Evolutionary conservation across 2,797 vertebrate genomes (phyloP), one percentile per base, ranked within the genome.

Genomic region (Myiothlypis coronata): DNA sequence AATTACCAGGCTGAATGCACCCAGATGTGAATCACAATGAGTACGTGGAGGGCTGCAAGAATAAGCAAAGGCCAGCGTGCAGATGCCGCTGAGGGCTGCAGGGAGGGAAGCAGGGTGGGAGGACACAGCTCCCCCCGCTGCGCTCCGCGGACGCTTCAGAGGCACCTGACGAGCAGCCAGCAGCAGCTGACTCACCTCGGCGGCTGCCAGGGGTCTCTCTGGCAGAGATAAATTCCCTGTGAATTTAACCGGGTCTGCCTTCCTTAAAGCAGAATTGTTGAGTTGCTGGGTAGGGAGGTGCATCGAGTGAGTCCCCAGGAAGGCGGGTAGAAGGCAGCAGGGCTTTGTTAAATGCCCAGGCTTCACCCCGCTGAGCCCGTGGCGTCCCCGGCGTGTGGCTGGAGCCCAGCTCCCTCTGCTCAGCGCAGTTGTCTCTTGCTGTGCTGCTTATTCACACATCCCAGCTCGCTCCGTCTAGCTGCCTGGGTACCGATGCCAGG

Each of bases 391-490:
- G 59, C 14, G 4, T 3, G 44, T 70, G 76, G 84, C 85, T 85
- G 74, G 67, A 91, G 89, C 87, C 69, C 67, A 83, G 83, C 91
- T 94, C 71, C n/a, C 56, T 70, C 83, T 15, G 41, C 50, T 90
- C 67, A 3, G 86, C 12, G 2, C 65, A 44, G 63, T 70, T 39
- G 9, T 70, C 70, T 90, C 80, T 82, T 83, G 86, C 84, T 60
- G 93, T 71, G 93, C 81, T 83, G 82, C 95, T 96, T 89, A 39
- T 94, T 96, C 95, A 92, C 85, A 89, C 86, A 81, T 91, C 95
- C 72, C 88, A 86, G 90, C 90, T 95, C 83, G 7, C 89, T 93
- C 89, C 1, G 84, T 92, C 93, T 93, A 91, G 91, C 89, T 93
- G 90, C 94, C 83, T 81, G 95, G 47, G 90, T 93, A 47, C 49